Percentiles rank a stretch among this genome's conserved stretches.
Evolutionary conservation across 2,113 vertebrate species (phyloP).

Genomic region (Epinephelus fuscoguttatus): DNA sequence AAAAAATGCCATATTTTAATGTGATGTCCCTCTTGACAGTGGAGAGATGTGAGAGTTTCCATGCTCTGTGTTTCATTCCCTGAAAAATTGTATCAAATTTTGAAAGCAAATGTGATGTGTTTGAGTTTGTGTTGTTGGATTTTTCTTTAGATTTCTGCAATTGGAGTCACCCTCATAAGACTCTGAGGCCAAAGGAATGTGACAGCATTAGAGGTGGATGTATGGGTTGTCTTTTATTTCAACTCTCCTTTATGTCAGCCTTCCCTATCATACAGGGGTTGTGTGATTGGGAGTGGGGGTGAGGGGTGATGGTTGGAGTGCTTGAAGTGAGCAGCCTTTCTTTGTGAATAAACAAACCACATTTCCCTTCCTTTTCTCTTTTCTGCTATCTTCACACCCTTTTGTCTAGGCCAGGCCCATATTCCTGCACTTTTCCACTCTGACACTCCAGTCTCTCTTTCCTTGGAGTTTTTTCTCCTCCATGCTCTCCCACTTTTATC

Average conservation of each 20-base stretch:
- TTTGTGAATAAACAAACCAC: constrained; percentile 67
- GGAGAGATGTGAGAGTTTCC: constrained; percentile 1
- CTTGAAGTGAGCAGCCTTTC: constrained; percentile 74
- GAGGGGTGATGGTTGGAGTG: constrained; percentile 16
- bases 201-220: constrained; percentile 63
- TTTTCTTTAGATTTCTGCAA: constrained; percentile 69
- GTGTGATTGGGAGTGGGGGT: constrained; percentile 12
- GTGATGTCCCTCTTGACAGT: neutral
- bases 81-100: constrained; percentile 4
- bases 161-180: constrained; percentile 68
- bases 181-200: constrained; percentile 70
- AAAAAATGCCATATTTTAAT: neutral
- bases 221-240: constrained; percentile 23
- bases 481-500: constrained; percentile 45
- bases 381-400: constrained; percentile 51
- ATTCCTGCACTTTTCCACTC: constrained; percentile 59
- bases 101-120: constrained; percentile 17
- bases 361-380: constrained; percentile 44
- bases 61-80: constrained; percentile 18
- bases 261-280: constrained; percentile 38
- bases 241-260: constrained; percentile 29
- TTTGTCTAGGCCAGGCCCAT: constrained; percentile 65
- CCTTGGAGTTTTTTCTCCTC: constrained; percentile 45
- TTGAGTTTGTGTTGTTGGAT: constrained; percentile 43
- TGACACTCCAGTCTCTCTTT: constrained; percentile 45